Percentiles rank a stretch among this genome's conserved stretches.
phyloP scores from a whole-genome alignment of 2,113 vertebrate species.

The Pitta sordida region DNA sequence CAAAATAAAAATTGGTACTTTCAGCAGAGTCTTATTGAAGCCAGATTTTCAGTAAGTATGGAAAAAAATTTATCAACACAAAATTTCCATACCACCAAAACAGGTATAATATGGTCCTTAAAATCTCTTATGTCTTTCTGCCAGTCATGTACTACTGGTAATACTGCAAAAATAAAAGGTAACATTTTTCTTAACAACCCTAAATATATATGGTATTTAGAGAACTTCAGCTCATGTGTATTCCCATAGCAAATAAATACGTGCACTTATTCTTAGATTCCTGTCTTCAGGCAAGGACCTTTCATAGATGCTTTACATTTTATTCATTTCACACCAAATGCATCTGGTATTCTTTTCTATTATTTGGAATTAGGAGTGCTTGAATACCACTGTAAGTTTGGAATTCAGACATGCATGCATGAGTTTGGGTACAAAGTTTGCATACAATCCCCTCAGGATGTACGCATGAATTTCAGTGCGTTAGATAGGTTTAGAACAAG shows the following conservation, averaged over 20 bases:
- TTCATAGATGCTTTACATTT: slow-evolving; percentile 60
- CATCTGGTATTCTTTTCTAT: slow-evolving; percentile 52
- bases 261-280: slow-evolving; percentile 17
- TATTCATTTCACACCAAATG: slow-evolving; percentile 60
- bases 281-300: slow-evolving; percentile 38
- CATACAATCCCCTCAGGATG: neutral
- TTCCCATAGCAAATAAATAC: neutral
- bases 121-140: neutral
- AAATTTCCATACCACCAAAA: neutral
- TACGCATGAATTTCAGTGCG: neutral
- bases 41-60: neutral
- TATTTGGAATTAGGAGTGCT: slow-evolving; percentile 47
- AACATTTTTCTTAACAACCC: neutral
- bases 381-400: slow-evolving; percentile 4
- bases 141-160: neutral
- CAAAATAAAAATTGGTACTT: neutral
- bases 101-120: neutral
- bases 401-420: slow-evolving; percentile 30
- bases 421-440: neutral
- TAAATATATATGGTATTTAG: neutral
- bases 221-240: neutral
- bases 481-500: neutral
- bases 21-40: neutral
- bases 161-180: neutral
- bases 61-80: neutral